These are phyloP conservation scores for Plectus sambesii DNA, from an alignment of 1,140 invertebrate genomes.

Conservation along the genomic window DNA sequence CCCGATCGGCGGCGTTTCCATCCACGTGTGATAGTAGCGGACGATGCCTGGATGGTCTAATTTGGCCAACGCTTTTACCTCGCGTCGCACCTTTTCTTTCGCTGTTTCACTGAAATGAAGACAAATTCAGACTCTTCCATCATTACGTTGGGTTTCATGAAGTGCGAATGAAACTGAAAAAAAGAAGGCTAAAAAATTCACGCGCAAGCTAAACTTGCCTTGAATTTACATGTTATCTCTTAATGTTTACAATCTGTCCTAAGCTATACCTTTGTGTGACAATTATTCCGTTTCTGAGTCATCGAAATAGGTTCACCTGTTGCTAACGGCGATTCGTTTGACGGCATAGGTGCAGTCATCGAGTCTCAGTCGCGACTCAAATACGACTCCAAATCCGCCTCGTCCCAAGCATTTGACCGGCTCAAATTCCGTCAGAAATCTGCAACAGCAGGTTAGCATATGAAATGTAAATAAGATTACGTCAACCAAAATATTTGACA, in stretches of 20 bases:
- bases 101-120: constrained; percentile 57
- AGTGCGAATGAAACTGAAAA: background rate
- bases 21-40: constrained; percentile 53
- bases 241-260: background rate
- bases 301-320: constrained; percentile 53
- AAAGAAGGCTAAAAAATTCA: background rate
- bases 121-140: constrained; percentile 3
- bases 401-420: constrained; percentile 46
- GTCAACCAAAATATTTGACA: no score
- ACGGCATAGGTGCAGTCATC: constrained; percentile 89
- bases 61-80: constrained; percentile 82
- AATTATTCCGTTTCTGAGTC: background rate
- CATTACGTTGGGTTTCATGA: background rate
- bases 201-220: background rate
- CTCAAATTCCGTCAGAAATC: constrained; percentile 48
- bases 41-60: constrained; percentile 89
- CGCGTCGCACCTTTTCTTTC: constrained; percentile 72
- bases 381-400: constrained; percentile 91
- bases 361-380: constrained; percentile 83
- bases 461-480: no score
- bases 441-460: constrained; percentile 18
- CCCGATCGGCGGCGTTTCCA: constrained; percentile 59
- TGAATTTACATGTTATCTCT: background rate
- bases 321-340: constrained; percentile 77
- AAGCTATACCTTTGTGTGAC: background rate